Conservation (phyloP, 1,140 invertebrate genomes). For the Pseudobourletiella spinata region DNA sequence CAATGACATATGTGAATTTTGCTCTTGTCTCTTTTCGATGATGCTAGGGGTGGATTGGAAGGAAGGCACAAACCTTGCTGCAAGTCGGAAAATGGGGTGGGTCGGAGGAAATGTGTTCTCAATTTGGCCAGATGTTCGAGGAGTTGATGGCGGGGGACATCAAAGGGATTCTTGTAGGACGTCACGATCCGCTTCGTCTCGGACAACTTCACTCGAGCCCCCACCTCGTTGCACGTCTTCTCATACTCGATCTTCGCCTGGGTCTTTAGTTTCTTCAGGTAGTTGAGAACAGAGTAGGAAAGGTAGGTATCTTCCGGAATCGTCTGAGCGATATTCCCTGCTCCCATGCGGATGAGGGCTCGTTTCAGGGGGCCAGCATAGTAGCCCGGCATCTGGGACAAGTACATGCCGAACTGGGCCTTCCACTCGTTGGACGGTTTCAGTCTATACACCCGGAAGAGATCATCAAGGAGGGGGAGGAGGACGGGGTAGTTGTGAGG, state of each 20-base stretch:
- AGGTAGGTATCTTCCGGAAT: slow-evolving; percentile 90
- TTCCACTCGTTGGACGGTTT: slow-evolving; percentile 86
- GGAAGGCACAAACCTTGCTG: slow-evolving; percentile 25
- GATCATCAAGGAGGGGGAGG: slow-evolving; percentile 82
- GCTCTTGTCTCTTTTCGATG: too few relatives aligned
- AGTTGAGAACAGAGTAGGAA: slow-evolving; percentile 86
- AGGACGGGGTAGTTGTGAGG: slow-evolving; percentile 98
- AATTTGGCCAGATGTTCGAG: slow-evolving; percentile 88
- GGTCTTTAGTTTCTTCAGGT: slow-evolving; percentile 91
- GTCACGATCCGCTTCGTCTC: slow-evolving; percentile 48
- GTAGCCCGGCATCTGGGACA: slow-evolving; percentile 90
- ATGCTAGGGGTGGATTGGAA: too few relatives aligned
- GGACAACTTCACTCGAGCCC: slow-evolving; percentile 39
- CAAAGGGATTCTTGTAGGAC: slow-evolving; percentile 89
- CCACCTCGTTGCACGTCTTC: slow-evolving; percentile 68
- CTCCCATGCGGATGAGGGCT: slow-evolving; percentile 82
- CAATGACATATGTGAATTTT: too few relatives aligned
- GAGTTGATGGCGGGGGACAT: slow-evolving; percentile 78
- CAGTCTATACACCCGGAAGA: slow-evolving; percentile 78
- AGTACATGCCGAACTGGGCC: slow-evolving; percentile 82
- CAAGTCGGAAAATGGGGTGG: slow-evolving; percentile 43
- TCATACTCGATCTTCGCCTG: slow-evolving; percentile 93
- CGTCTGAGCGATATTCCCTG: slow-evolving; percentile 63
- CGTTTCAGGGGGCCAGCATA: slow-evolving; percentile 82
- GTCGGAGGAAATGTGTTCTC: slow-evolving; percentile 78